Evolutionary conservation across 2,113 vertebrate genomes (phyloP).

Genomic region (Hydrolagus affinis): DNA sequence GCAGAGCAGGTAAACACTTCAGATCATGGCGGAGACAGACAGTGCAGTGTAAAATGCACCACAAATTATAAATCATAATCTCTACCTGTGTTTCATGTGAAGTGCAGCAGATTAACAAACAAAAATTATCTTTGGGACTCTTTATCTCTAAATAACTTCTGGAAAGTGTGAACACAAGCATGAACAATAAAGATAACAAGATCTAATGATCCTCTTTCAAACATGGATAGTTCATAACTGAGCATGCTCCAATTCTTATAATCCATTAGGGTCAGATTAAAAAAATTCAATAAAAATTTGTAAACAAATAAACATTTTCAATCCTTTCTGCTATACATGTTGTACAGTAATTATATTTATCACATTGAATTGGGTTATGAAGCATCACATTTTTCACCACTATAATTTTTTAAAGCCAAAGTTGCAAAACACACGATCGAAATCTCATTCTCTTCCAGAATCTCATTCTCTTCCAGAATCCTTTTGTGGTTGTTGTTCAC

Average conservation of each 20-base stretch:
- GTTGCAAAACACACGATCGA: background rate
- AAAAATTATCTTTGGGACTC: background rate
- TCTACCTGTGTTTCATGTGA: background rate
- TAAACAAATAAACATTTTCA: constrained; percentile 3
- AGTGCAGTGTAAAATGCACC: background rate
- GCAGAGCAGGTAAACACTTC: background rate
- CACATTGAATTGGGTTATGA: too few relatives aligned
- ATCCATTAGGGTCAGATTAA: background rate
- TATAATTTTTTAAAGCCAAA: background rate
- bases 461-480: background rate
- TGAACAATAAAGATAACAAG: background rate
- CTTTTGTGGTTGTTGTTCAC: background rate
- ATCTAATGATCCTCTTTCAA: constrained; percentile 20
- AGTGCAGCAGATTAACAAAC: background rate
- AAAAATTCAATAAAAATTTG: background rate
- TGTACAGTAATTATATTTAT: background rate
- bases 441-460: background rate
- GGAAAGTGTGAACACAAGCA: background rate
- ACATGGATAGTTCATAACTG: constrained; percentile 9
- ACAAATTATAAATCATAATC: background rate
- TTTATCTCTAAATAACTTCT: background rate
- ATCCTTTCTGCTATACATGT: background rate
- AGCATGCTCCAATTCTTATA: constrained; percentile 4
- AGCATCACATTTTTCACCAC: too few relatives aligned
- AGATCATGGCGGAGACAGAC: background rate